Conservation (phyloP, 2,113 vertebrate species). For the Stercorarius parasiticus region DNA sequence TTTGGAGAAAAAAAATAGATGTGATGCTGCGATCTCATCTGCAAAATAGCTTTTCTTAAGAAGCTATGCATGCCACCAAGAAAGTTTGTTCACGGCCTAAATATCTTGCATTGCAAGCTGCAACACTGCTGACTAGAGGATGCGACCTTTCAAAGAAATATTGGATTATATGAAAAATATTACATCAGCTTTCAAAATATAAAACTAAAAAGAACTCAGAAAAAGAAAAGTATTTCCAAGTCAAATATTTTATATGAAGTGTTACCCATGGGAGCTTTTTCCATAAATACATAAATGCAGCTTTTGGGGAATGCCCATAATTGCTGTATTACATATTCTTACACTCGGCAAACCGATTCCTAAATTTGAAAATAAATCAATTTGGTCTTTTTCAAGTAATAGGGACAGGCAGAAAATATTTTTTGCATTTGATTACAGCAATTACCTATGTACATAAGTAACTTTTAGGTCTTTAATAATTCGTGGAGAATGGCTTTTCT, state of each 20-base stretch:
- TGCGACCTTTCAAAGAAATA: not conserved
- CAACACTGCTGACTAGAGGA: not conserved
- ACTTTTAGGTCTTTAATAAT: not conserved
- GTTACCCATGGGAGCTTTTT: conserved; percentile 12
- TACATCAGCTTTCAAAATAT: not conserved
- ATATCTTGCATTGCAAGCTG: not conserved
- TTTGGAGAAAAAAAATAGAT: not conserved
- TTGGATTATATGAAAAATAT: not conserved
- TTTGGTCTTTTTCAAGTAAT: not conserved
- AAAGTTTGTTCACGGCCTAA: not conserved
- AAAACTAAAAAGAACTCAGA: not conserved
- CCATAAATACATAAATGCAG: conserved; percentile 53
- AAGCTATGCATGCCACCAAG: not conserved
- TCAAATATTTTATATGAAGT: conserved; percentile 42
- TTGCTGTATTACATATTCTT: conserved; percentile 25
- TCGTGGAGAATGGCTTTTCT: not conserved
- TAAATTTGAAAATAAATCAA: conserved; percentile 26
- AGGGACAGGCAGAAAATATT: not conserved
- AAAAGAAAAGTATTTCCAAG: conserved; percentile 49
- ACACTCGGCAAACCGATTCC: not conserved
- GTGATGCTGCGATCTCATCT: not conserved
- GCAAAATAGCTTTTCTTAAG: not conserved
- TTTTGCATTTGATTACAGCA: not conserved
- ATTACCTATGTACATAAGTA: not conserved
- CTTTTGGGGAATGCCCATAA: conserved; percentile 52